Evolutionary conservation across 2,797 vertebrate species (phyloP).

Genomic region (Sebastes nivosus): DNA sequence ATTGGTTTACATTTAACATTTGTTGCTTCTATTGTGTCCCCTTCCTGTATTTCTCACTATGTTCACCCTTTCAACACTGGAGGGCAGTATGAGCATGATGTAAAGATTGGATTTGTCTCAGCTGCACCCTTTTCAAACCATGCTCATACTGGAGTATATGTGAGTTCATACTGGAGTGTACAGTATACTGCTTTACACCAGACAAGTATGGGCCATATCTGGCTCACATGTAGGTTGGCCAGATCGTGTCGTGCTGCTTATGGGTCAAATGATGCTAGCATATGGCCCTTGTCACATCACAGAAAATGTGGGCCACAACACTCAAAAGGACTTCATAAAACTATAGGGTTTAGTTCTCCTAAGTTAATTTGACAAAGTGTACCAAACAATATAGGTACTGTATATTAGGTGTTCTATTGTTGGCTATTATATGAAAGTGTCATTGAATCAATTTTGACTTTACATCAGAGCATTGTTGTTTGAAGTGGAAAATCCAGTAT

Average conservation of each 20-base stretch:
- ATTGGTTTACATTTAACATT: background rate
- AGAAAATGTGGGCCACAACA: background rate
- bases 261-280: background rate
- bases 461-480: background rate
- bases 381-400: background rate
- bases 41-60: background rate
- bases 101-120: background rate
- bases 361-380: background rate
- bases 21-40: background rate
- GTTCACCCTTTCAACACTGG: conserved; percentile 52
- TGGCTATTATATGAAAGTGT: background rate
- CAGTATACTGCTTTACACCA: background rate
- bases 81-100: conserved; percentile 70
- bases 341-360: background rate
- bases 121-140: background rate
- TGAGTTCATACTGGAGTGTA: background rate
- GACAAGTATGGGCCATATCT: background rate
- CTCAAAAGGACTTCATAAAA: background rate
- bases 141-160: background rate
- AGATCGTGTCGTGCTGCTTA: background rate
- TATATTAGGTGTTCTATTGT: background rate
- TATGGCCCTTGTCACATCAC: background rate
- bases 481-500: background rate
- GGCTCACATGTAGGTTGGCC: background rate
- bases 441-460: background rate